Evolutionary conservation across 1,140 invertebrate species (phyloP).

Genomic region (Sitodiplosis mosellana): DNA sequence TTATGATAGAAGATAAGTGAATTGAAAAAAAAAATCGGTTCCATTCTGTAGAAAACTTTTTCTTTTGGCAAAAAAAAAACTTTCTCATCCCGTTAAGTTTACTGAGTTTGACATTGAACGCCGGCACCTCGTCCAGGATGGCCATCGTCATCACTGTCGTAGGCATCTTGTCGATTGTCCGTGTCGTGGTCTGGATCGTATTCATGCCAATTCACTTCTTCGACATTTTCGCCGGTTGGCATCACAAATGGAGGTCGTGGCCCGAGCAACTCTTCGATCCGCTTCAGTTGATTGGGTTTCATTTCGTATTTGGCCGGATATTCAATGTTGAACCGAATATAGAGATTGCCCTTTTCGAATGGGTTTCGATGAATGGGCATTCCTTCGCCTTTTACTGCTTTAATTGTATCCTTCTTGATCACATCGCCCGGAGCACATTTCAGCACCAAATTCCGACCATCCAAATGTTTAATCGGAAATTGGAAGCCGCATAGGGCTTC

Average conservation of each 20-base stretch:
- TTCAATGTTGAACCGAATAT: conserved; percentile 65
- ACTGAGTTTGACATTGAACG: conserved; percentile 4
- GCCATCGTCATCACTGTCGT: conserved; percentile 49
- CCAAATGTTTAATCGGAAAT: conserved; percentile 65
- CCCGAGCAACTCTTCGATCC: conserved; percentile 52
- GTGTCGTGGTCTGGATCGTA: conserved; percentile 4
- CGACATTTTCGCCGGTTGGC: conserved; percentile 54
- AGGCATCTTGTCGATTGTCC: conserved; percentile 36
- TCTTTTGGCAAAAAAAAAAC: background rate
- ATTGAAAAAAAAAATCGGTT: too few species aligned
- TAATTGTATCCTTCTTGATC: conserved; percentile 59
- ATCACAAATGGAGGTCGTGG: conserved; percentile 40
- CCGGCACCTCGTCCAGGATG: background rate
- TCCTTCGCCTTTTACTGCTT: conserved; percentile 65
- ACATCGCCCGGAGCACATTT: conserved; percentile 52
- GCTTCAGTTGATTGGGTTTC: conserved; percentile 41
- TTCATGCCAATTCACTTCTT: conserved; percentile 66
- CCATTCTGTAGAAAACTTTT: background rate
- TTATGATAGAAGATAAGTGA: too few species aligned
- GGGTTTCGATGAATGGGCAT: conserved; percentile 77
- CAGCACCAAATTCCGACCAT: conserved; percentile 60
- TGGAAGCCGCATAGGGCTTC: conserved; percentile 83
- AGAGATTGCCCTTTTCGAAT: conserved; percentile 71
- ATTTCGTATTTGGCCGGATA: conserved; percentile 73
- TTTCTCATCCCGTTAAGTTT: background rate